These are phyloP conservation scores for Drosophila teissieri DNA, from an alignment of 1,140 invertebrate genomes.

Conservation along the genomic window DNA sequence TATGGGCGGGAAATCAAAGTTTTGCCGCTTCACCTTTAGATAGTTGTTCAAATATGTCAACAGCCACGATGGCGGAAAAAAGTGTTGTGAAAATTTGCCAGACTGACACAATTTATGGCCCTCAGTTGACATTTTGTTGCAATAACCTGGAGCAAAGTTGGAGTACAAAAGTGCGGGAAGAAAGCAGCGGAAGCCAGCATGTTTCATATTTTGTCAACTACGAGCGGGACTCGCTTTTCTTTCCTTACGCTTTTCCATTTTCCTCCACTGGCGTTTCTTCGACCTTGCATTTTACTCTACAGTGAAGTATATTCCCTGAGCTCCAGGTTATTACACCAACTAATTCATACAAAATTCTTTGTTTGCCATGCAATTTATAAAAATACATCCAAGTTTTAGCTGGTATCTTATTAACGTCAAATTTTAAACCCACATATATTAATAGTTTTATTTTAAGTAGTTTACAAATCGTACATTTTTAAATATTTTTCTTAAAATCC, in stretches of 20 bases:
- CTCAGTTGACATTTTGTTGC: conserved; percentile 78
- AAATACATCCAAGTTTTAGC: no score
- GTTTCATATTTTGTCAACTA: conserved; percentile 78
- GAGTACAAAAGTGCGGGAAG: conserved; percentile 22
- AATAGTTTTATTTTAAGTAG: no score
- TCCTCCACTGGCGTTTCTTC: neutral
- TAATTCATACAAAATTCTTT: no score
- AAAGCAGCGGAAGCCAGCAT: conserved; percentile 55
- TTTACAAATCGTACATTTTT: no score
- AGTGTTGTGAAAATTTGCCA: conserved; percentile 68
- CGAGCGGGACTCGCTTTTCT: conserved; percentile 33
- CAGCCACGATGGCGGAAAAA: conserved; percentile 53
- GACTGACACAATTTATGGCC: conserved; percentile 77
- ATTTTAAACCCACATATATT: no score
- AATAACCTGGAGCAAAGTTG: conserved; percentile 61
- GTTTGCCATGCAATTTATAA: no score
- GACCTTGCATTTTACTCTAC: conserved; percentile 9
- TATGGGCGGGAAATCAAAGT: conserved; percentile 67
- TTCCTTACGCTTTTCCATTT: neutral
- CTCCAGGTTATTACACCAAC: no score
- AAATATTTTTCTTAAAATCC: neutral
- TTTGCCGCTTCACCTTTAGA: conserved; percentile 63
- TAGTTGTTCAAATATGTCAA: conserved; percentile 79
- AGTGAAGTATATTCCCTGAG: neutral
- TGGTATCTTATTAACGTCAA: no score